Base-by-base conservation (phyloP, 2,888 invertebrate species). In the Oscheius onirici region DNA sequence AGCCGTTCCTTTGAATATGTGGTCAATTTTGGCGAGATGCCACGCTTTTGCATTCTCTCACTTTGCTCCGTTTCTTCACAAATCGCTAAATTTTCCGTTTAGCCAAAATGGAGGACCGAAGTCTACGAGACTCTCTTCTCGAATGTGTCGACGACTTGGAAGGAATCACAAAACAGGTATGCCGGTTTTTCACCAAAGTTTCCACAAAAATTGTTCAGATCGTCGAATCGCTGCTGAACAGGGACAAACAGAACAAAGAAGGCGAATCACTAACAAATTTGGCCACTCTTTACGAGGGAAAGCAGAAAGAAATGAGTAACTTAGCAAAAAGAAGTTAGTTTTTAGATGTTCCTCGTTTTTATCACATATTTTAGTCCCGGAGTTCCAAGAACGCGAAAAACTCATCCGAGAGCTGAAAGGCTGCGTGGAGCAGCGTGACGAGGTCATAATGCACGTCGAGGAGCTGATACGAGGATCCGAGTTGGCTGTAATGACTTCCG, bases 141-240 rank as follows among this genome's bases (percentile, higher is more conserved):
- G 83, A 83, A 22, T 72, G 75, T 15, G 76, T 77, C 2, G 78
- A 78, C 24, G 79, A 82, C 58, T 57, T 83, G 51, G 83, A 83
- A 24, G 46, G 72, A 28, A 69, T 77, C 41, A 72, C 80, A 6
- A 83, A 82, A 51, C 72, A 78, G 73, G 80, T 81, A 28, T 51
- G 17, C 13, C n/a, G n/a, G 15, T 28, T 49, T 60, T 17, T 22
- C 0, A 22, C 43, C 28, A 44, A 17, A 26, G 15, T 71, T 70
- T 52, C 10, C 13, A 3, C 43, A 11, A n/a, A 11, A 22, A 52
- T 74, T 66, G 51, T 79, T 69, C 69, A 81, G 81, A 76, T 81
- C 3, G 43, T 82, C 5, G 81, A 81, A 26, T 57, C 73, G 3
- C 61, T 82, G 2, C 71, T 81, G 51, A 77, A 79, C n/a, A 43